Base-by-base conservation (phyloP, 2,888 invertebrate species). In the Megamerina dolium region DNA sequence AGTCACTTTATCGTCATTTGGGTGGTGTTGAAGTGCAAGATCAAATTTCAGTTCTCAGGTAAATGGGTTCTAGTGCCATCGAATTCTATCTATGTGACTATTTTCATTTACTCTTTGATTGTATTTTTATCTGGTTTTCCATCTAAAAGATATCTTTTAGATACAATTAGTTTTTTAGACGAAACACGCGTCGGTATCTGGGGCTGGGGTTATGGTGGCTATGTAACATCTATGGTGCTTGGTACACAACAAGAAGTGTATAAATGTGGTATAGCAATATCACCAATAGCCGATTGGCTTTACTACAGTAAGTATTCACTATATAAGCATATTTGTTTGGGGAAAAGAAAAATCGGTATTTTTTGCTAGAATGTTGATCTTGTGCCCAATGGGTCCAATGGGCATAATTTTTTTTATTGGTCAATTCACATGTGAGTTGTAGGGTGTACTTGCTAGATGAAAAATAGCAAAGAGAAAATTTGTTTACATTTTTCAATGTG, bases 191-290 rank as follows among this genome's bases (percentile, higher is more conserved):
- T 92, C 34, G 93, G 91, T 8, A 86, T 96, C 44, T 94, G 92
- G 92, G 95, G 95, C 32, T 92, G 93, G 92, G 94, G 93, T 13
- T 95, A 93, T 72, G 95, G 72, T 5, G 95, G 94, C 8, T 95
- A 92, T 72, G 88, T 93, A 27, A 88, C 93, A n/a, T 79, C 91
- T 39, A 90, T 91, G 83, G 82, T 89, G 46, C 76, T 95, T 41
- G 91, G 91, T 30, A 82, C 85, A 38, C 88, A 90, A 66, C 88
- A 89, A 68, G 80, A 84, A 59, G 82, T 88, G 41, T 89, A 92
- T 74, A 88, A 90, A 68, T 95, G 95, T 69, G 95, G 94, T 35
- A 84, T 93, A 48, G 85, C 92, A 14, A 91, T 95, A 27, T 93
- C 94, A 49, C 95, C 95, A 1, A 92, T 95, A 58, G 87, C 92